Percentiles rank a stretch among this genome's conserved stretches.
Conservation (phyloP, 2,888 invertebrate genomes). For the Eupsilia transversa region DNA sequence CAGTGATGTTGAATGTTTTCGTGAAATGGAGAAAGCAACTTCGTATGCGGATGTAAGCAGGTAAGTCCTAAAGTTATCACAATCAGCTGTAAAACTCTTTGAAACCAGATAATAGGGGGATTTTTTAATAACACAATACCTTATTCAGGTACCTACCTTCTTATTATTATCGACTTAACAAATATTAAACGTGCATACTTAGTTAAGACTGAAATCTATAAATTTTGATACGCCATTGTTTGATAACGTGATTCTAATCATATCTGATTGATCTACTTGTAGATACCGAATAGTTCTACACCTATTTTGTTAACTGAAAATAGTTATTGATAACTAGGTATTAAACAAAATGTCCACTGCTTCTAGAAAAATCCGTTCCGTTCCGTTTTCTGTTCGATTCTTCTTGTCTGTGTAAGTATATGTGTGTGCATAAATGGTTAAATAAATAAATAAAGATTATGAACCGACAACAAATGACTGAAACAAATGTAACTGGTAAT, state of each 20-base stretch:
- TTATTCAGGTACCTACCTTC: background rate
- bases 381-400: too few species aligned
- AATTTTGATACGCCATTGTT: conserved; percentile 28
- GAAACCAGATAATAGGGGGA: background rate
- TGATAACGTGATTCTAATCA: conserved; percentile 38
- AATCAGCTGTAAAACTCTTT: background rate
- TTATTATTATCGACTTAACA: background rate
- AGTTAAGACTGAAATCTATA: conserved; percentile 10
- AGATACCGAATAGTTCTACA: conserved; percentile 23
- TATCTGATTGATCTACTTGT: conserved; percentile 36
- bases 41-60: background rate
- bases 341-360: background rate
- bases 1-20: background rate
- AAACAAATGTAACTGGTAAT: too few species aligned
- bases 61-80: background rate
- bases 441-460: too few species aligned
- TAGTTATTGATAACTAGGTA: conserved; percentile 10
- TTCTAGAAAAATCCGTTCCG: too few species aligned
- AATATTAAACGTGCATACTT: background rate
- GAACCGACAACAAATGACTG: too few species aligned
- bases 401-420: too few species aligned
- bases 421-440: too few species aligned
- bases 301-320: conserved; percentile 16
- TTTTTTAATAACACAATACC: background rate
- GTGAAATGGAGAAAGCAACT: background rate